Evolutionary conservation across 2,797 vertebrate species (phyloP).

Genomic region (Labeo calbasu): DNA sequence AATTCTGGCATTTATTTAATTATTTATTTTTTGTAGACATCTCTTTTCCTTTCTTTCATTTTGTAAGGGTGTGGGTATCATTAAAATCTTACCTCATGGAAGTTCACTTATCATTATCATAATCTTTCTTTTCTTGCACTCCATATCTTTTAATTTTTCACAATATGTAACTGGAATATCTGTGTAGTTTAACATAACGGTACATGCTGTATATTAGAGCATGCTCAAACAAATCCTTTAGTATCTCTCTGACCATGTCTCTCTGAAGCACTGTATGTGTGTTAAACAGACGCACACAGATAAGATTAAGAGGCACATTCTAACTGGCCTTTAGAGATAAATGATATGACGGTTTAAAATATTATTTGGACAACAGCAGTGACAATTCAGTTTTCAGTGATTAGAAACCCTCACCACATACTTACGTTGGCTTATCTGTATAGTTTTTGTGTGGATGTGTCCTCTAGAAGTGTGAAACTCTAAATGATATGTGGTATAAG

Average conservation of each 20-base stretch:
- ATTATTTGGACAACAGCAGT: background rate
- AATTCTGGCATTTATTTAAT: too few species aligned
- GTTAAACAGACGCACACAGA: background rate
- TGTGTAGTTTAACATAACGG: background rate
- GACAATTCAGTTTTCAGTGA: background rate
- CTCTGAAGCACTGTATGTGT: background rate
- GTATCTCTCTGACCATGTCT: conserved; percentile 7
- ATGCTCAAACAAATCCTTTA: background rate
- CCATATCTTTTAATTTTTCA: background rate
- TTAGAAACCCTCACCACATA: background rate
- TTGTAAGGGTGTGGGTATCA: background rate
- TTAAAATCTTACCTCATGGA: background rate
- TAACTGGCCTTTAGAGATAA: background rate
- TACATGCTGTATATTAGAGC: background rate
- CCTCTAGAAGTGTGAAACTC: conserved; percentile 31
- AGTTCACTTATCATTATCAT: too few species aligned
- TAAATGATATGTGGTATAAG: conserved; percentile 35
- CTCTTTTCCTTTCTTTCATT: background rate
- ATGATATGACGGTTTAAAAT: background rate
- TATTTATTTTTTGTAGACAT: background rate
- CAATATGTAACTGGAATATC: background rate
- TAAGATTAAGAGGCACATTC: conserved; percentile 11
- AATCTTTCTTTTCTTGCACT: background rate
- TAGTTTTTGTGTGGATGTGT: background rate
- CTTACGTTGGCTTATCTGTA: conserved; percentile 1